Percentiles rank a stretch among this genome's conserved stretches.
Evolutionary conservation across 2,888 invertebrate genomes (phyloP).

Genomic region (Sinelater perroti): DNA sequence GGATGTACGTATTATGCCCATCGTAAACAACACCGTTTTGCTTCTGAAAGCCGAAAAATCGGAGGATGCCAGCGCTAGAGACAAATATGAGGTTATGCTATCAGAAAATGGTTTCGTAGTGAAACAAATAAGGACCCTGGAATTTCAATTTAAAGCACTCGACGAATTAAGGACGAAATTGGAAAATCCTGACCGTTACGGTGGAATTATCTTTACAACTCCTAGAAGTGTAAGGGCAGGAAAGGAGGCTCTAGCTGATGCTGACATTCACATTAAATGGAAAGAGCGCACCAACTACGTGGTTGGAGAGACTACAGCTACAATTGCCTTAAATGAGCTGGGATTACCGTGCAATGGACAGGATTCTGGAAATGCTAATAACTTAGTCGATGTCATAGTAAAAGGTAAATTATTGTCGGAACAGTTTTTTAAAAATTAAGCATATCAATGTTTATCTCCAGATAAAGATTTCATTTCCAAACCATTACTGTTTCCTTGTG

Average conservation of each 20-base stretch:
- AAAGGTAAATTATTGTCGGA: constrained; percentile 54
- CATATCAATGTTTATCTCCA: constrained; percentile 32
- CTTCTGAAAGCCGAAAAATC: constrained; percentile 54
- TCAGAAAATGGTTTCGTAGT: constrained; percentile 61
- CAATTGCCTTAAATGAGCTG: constrained; percentile 59
- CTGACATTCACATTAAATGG: constrained; percentile 53
- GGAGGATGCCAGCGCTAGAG: constrained; percentile 52
- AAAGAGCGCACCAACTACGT: constrained; percentile 61
- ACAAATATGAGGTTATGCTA: constrained; percentile 61
- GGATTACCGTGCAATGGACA: constrained; percentile 63
- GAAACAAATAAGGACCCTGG: constrained; percentile 63
- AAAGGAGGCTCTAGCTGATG: constrained; percentile 55
- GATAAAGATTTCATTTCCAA: constrained; percentile 54
- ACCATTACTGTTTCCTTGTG: constrained; percentile 66
- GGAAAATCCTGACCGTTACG: constrained; percentile 59
- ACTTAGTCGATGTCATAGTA: constrained; percentile 63
- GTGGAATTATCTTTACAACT: constrained; percentile 66
- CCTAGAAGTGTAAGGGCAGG: constrained; percentile 66
- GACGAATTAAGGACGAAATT: constrained; percentile 59
- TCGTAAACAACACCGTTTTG: constrained; percentile 50
- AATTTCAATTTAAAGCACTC: constrained; percentile 64
- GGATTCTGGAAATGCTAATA: constrained; percentile 65
- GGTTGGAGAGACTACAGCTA: constrained; percentile 66
- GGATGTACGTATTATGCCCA: constrained; percentile 46
- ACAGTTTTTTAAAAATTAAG: constrained; percentile 37